phyloP scores from a whole-genome alignment of 92 coral and sea anemone genomes.

The Siderastrea siderea region DNA sequence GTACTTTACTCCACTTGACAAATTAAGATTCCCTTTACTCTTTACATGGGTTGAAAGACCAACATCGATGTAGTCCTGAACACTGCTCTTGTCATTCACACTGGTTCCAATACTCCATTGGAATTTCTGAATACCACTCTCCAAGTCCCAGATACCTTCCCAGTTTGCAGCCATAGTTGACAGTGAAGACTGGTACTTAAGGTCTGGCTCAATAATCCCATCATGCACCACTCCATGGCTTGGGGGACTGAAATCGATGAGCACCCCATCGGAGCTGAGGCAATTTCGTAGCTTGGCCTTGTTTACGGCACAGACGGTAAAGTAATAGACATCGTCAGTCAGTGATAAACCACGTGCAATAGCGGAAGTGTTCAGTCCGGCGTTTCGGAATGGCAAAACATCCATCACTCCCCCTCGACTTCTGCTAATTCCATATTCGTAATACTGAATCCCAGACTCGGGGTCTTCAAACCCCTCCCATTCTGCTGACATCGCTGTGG shows the following conservation, averaged over 20 bases:
- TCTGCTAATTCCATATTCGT: slow-evolving; percentile 89
- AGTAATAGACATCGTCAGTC: slow-evolving; percentile 83
- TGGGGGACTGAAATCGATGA: slow-evolving; percentile 86
- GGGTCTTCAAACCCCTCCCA: slow-evolving; percentile 92
- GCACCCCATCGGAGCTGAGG: slow-evolving; percentile 91
- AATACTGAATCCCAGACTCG: slow-evolving; percentile 85
- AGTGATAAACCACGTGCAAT: slow-evolving; percentile 73
- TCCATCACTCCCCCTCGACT: slow-evolving; percentile 81
- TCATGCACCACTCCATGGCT: slow-evolving; percentile 93
- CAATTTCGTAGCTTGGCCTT: slow-evolving; percentile 84
- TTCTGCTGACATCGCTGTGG: slow-evolving; percentile 76
- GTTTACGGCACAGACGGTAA: slow-evolving; percentile 90
- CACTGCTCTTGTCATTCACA: slow-evolving; percentile 49
- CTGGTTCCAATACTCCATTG: slow-evolving; percentile 92
- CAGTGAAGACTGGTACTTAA: slow-evolving; percentile 86
- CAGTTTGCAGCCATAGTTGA: slow-evolving; percentile 90
- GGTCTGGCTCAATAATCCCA: slow-evolving; percentile 94
- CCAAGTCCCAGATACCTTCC: slow-evolving; percentile 98
- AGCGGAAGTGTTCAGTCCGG: slow-evolving; percentile 81
- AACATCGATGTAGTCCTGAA: slow-evolving; percentile 68
- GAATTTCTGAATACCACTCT: slow-evolving; percentile 91
- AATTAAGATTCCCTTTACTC: slow-evolving; percentile 63
- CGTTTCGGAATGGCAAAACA: slow-evolving; percentile 69
- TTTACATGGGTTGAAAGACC: slow-evolving; percentile 94
- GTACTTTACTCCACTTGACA: slow-evolving; percentile 83